A percentile compares a stretch with the other conserved stretches of the same genome.
Evolutionary conservation across 1,140 invertebrate genomes (phyloP).

Genomic region (Plutomurus gul): DNA sequence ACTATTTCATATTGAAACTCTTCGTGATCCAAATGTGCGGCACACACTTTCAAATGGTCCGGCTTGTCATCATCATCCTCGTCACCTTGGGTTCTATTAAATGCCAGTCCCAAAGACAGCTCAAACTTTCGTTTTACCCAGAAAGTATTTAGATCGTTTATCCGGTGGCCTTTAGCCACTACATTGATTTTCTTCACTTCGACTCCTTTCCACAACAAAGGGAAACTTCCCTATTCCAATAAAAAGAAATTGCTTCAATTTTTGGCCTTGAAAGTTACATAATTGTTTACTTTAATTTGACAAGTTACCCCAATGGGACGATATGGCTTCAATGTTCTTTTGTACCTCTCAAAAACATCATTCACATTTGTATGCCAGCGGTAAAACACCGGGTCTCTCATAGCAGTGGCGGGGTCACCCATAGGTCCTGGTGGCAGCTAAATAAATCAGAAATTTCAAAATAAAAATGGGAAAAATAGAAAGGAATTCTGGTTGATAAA

Average conservation of each 20-base stretch:
- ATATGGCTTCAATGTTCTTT: neutral
- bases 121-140: neutral
- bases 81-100: neutral
- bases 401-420: neutral
- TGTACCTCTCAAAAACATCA: neutral
- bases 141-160: constrained; percentile 10
- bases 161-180: neutral
- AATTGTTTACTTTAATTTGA: neutral
- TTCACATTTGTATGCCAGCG: constrained; percentile 25
- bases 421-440: constrained; percentile 17
- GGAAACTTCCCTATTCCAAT: constrained; percentile 25
- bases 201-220: neutral
- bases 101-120: neutral
- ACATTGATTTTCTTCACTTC: neutral
- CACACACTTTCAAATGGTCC: neutral
- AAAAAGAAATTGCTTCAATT: neutral
- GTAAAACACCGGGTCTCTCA: constrained; percentile 37
- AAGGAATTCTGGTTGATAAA: too few species aligned
- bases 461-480: too few species aligned
- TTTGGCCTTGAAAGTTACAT: too few species aligned
- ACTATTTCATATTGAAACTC: constrained; percentile 32
- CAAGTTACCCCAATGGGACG: constrained; percentile 9
- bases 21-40: constrained; percentile 27
- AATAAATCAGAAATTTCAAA: too few species aligned
- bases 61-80: neutral